Evolutionary conservation across 2,888 invertebrate species (phyloP).

Genomic region (Caenorhabditis parvicauda): DNA sequence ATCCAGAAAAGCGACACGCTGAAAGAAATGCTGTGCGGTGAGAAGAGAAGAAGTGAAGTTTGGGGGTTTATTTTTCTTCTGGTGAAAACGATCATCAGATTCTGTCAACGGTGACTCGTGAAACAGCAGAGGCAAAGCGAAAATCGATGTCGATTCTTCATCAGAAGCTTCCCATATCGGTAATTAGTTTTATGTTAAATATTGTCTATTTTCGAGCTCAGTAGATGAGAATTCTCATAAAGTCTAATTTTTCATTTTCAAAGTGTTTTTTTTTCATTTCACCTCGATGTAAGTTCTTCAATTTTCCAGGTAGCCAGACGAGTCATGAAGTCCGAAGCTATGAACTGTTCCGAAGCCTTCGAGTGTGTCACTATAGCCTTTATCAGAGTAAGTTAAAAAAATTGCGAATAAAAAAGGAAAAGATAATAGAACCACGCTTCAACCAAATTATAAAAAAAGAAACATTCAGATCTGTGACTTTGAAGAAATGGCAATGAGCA

Average conservation of each 20-base stretch:
- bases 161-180: slow-evolving; percentile 98
- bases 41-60: slow-evolving; percentile 78
- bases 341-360: slow-evolving; percentile 75
- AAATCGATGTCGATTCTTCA: slow-evolving; percentile 88
- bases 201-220: neutral
- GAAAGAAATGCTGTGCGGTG: slow-evolving; percentile 88
- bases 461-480: slow-evolving; percentile 67
- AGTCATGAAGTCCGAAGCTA: slow-evolving; percentile 33
- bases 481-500: slow-evolving; percentile 89
- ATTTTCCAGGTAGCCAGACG: slow-evolving; percentile 32
- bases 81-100: slow-evolving; percentile 69
- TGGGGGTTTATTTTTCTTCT: too few species aligned
- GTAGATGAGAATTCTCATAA: slow-evolving; percentile 67
- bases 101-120: slow-evolving; percentile 90
- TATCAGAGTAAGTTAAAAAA: slow-evolving; percentile 92
- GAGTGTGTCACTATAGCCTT: slow-evolving; percentile 91
- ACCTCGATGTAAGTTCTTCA: too few species aligned
- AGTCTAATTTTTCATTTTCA: neutral
- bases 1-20: slow-evolving; percentile 90
- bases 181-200: slow-evolving; percentile 70
- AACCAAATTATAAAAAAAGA: neutral
- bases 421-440: too few species aligned
- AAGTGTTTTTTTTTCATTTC: too few species aligned
- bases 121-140: slow-evolving; percentile 91
- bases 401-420: too few species aligned